A percentile compares a stretch with the other conserved stretches of the same genome.
These are phyloP conservation scores for Musca vetustissima DNA, from an alignment of 1,140 invertebrate species.

Conservation along the genomic window DNA sequence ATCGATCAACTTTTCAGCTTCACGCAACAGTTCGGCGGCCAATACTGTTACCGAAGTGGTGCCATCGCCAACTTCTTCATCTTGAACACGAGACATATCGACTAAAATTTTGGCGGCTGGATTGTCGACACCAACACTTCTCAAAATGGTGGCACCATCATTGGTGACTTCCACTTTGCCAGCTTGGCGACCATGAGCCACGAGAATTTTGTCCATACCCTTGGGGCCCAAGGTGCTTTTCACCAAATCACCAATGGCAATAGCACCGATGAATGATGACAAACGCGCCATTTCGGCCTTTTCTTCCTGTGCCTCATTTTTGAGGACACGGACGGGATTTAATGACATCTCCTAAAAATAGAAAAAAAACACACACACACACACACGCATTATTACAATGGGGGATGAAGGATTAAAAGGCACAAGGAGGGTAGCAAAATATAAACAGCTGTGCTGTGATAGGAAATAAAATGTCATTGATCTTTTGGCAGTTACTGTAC, in stretches of 20 bases:
- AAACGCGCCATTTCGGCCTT: slow-evolving; percentile 93
- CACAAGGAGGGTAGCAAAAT: too few relatives aligned
- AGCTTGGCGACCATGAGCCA: slow-evolving; percentile 78
- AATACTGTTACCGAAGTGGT: slow-evolving; percentile 98
- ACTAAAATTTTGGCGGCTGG: slow-evolving; percentile 98
- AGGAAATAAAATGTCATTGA: too few relatives aligned
- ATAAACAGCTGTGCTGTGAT: too few relatives aligned
- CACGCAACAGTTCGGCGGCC: slow-evolving; percentile 91
- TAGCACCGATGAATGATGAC: slow-evolving; percentile 96
- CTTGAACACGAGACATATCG: slow-evolving; percentile 97
- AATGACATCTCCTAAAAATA: slow-evolving; percentile 71
- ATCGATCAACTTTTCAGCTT: slow-evolving; percentile 92
- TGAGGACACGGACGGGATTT: slow-evolving; percentile 92
- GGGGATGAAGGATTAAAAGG: too few relatives aligned
- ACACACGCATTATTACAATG: too few relatives aligned
- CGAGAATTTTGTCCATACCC: slow-evolving; percentile 99
- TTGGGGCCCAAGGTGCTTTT: slow-evolving; percentile 98
- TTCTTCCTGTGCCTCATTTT: slow-evolving; percentile 95
- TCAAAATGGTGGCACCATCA: slow-evolving; percentile 98
- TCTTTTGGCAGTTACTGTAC: too few relatives aligned
- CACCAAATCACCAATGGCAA: slow-evolving; percentile 97
- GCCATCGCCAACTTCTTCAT: slow-evolving; percentile 99
- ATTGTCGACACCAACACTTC: slow-evolving; percentile 96
- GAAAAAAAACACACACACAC: neutral
- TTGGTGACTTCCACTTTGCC: slow-evolving; percentile 95